Evolutionary conservation across 2,797 vertebrate species (phyloP).

Genomic region (Hemitrygon akajei): DNA sequence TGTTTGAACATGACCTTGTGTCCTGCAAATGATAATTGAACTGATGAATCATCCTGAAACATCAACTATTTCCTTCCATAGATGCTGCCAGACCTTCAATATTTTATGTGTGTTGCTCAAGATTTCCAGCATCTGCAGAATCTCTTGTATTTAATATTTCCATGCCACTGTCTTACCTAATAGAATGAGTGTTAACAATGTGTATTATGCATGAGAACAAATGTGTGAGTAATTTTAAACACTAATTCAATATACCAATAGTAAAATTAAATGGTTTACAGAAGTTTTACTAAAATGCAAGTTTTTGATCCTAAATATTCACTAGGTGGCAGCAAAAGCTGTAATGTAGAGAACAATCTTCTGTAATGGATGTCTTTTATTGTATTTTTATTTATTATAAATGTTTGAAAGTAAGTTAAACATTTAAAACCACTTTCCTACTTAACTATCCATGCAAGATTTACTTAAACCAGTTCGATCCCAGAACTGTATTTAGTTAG

Average conservation of each 20-base stretch:
- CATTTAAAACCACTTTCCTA: no score
- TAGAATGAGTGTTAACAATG: neutral
- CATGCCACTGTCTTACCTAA: neutral
- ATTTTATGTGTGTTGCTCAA: no score
- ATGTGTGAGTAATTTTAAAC: neutral
- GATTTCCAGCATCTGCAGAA: no score
- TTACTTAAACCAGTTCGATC: neutral
- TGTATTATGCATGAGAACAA: neutral
- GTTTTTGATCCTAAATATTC: neutral
- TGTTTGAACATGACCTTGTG: neutral
- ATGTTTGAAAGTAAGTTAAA: neutral
- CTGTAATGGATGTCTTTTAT: neutral
- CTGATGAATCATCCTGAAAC: no score
- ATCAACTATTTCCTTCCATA: no score
- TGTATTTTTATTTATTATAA: neutral
- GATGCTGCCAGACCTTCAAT: no score
- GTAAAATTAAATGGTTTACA: neutral
- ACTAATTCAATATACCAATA: neutral
- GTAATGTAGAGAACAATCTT: neutral
- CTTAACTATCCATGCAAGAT: neutral
- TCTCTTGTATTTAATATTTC: neutral
- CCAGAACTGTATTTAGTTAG: neutral
- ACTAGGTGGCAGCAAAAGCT: slow-evolving; percentile 31
- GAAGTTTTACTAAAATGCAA: neutral
- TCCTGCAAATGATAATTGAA: neutral